Evolutionary conservation across 2,888 invertebrate species (phyloP), one percentile per base, ranked within the genome.

Genomic region (Leucophenga montana): DNA sequence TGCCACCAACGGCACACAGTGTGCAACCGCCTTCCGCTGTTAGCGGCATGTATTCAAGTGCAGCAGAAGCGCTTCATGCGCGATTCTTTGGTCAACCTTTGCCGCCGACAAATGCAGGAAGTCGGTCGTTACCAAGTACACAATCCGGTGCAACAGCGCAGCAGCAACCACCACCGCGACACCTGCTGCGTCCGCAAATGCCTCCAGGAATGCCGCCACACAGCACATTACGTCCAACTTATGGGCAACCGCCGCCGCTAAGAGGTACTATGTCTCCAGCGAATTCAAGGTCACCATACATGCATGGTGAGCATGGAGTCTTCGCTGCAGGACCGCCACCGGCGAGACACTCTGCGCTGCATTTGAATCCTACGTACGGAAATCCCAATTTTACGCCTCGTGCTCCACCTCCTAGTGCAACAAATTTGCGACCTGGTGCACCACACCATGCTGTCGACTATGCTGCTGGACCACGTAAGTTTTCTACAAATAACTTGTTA

Each of bases 171-270:
- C 61, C 73, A 3, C 77, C 73, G 0, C 72, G 73, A 0, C 75
- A 73, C 13, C 68, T 75, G 0, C 31, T 75, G 50, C 71, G 75
- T 0, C 76, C 79, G 0, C 78, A 77, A 56, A 70, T 82, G 57
- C 68, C 75, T 18, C 72, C 71, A 8, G 76, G 75, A 5, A 39
- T 80, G 68, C 75, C 80, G 13, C 69, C 78, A 11, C 77, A 84
- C 70, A 79, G 79, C 14, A 73, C 83, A 6, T 61, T 87, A 73
- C 80, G 89, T n/a, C 83, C 87, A 14, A 85, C 88, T 0, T 88
- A 86, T 66, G 88, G 88, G 1, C 88, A 87, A n/a, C 88, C 89
- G 20, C 89, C 88, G 1, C 87, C 87, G 1, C 72, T 87, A 9
- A 82, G 87, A 6, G 85, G 85, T 0, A 75, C 82, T 3, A 73